Base-by-base conservation (phyloP, 2,113 vertebrate species). In the Semicossyphus pulcher region DNA sequence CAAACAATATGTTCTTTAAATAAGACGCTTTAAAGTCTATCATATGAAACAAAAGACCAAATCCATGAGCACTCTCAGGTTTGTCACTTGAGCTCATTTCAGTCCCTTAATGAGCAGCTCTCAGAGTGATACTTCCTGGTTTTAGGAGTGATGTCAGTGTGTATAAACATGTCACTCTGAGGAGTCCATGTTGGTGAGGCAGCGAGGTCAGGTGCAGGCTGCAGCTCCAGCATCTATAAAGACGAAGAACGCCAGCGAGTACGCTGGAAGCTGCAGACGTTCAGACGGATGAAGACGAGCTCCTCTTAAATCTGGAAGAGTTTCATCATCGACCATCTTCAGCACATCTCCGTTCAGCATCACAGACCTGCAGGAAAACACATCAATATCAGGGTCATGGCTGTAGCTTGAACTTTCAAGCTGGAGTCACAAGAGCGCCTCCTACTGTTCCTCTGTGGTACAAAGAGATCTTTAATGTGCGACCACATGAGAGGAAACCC, bases 211-310 rank as follows among this genome's bases (percentile, higher is more conserved):
- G 20, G 86, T 20, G 74, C 97, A 98, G 62, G 93, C 95, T 0
- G 85, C 29, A 7, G 93, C 94, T 62, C 79, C 86, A 47, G 95
- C 93, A 0, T 95, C 94, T 29, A 59, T 87, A 76, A 98, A 88
- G 44, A 99, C 94, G 20, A 95, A 98, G 88, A 99, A 99, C 7
- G 94, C 92, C 0, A 97, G 95, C 1, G 96, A 96, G 83, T 93
- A 94, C 12, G 94, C 91, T 25, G 96, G 97, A 49, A 99, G 91
- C 37, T 79, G 76, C 0, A 99, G 90, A 0, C 69, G 32, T 1
- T 90, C 89, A 10, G 93, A 85, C 0, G 94, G 91, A 16, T 72
- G 87, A 0, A 96, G 92, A 1, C 78, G 57, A 8, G 61, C 80
- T 58, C 94, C 95, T 0, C 9, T 61, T 0, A 98, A 88, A 2